phyloP scores from a whole-genome alignment of 2,113 vertebrate species.

The Regulus satrapa region DNA sequence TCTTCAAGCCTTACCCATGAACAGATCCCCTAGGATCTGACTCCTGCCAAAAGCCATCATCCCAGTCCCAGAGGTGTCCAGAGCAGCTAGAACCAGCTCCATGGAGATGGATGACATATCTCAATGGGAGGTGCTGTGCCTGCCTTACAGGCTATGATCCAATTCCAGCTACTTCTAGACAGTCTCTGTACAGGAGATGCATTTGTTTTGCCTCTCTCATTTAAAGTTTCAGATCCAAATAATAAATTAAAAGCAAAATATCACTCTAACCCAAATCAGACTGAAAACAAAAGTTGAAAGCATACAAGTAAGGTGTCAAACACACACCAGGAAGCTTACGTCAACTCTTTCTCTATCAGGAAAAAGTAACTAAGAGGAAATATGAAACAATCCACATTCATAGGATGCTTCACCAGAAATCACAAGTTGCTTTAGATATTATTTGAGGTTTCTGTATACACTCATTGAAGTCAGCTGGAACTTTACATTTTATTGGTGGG shows the following conservation, averaged over 20 bases:
- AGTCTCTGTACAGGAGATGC: neutral
- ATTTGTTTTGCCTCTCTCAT: neutral
- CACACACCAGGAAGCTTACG: neutral
- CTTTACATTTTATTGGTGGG: neutral
- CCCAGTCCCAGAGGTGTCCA: neutral
- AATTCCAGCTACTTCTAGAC: neutral
- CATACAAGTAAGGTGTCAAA: neutral
- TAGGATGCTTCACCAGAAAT: neutral
- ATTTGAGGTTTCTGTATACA: neutral
- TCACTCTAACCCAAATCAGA: neutral
- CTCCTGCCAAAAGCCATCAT: neutral
- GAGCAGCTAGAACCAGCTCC: neutral
- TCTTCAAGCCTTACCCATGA: neutral
- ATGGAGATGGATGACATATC: neutral
- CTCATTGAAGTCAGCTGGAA: neutral
- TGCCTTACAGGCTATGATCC: neutral
- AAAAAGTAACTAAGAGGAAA: neutral
- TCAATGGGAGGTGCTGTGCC: accelerated
- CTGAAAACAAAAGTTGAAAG: neutral
- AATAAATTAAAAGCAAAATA: neutral
- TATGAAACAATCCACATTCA: neutral
- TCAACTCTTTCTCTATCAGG: neutral
- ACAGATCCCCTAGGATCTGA: neutral
- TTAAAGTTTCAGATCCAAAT: neutral
- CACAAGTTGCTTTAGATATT: neutral